These are phyloP conservation scores for Bursaphelenchus mucronatus DNA, from an alignment of 1,140 invertebrate species.

Conservation along the genomic window DNA sequence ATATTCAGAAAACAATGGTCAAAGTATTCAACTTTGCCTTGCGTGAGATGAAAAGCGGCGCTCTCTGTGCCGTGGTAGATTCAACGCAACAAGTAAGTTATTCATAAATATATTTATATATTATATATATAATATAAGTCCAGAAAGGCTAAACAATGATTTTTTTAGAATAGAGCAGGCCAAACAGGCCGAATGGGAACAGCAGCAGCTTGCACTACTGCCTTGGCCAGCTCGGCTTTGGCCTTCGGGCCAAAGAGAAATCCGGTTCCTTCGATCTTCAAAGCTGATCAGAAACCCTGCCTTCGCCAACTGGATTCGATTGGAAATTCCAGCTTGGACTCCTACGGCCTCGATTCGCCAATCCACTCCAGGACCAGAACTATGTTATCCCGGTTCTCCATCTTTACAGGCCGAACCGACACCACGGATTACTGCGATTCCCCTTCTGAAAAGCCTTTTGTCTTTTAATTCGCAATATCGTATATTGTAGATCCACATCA, in stretches of 20 bases:
- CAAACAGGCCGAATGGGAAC: background rate
- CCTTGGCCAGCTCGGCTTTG: slow-evolving; percentile 7
- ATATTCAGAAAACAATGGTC: slow-evolving; percentile 38
- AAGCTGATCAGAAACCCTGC: background rate
- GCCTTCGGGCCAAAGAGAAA: background rate
- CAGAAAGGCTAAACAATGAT: no score
- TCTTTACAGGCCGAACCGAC: background rate
- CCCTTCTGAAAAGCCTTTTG: no score
- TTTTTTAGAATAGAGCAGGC: no score
- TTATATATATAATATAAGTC: no score
- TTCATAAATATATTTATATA: no score
- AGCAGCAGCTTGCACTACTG: background rate
- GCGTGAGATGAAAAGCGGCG: slow-evolving; percentile 50
- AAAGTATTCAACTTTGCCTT: slow-evolving; percentile 50
- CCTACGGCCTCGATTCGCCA: slow-evolving; percentile 10
- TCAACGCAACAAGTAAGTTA: slow-evolving; percentile 28
- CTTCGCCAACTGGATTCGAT: slow-evolving; percentile 2
- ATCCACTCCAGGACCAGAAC: slow-evolving; percentile 2
- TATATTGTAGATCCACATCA: no score
- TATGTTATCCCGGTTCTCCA: slow-evolving; percentile 12
- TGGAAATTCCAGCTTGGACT: slow-evolving; percentile 6
- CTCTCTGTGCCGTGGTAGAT: slow-evolving; percentile 41
- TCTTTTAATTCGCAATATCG: no score
- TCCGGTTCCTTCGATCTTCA: background rate
- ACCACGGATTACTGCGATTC: no score